Conservation (phyloP, 2,888 invertebrate species). For the Dugesia japonica region DNA sequence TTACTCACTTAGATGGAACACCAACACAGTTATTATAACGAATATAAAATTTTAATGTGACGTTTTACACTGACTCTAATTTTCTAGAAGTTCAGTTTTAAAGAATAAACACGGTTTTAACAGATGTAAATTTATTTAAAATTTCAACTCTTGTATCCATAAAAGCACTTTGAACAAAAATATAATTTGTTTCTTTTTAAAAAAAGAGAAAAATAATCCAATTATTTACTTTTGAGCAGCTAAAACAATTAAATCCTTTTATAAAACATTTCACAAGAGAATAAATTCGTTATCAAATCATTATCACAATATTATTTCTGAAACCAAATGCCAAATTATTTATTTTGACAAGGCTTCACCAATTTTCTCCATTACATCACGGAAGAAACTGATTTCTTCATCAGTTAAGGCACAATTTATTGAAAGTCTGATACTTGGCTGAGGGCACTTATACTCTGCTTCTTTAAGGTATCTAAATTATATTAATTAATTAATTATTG, state of each 20-base stretch:
- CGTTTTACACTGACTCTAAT: too few species aligned
- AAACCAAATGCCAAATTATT: not conserved
- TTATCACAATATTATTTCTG: not conserved
- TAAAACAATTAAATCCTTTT: not conserved
- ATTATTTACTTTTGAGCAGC: not conserved
- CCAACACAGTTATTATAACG: too few species aligned
- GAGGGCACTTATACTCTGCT: not conserved
- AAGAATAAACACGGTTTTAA: too few species aligned
- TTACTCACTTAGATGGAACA: too few species aligned
- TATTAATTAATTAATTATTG: too few species aligned
- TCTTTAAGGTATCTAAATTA: not conserved
- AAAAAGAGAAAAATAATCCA: too few species aligned
- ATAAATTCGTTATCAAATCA: not conserved
- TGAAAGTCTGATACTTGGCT: conserved; percentile 57
- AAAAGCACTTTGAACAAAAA: too few species aligned
- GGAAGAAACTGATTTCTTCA: conserved; percentile 52
- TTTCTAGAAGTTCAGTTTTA: too few species aligned
- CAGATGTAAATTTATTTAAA: too few species aligned
- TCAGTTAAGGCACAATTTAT: conserved; percentile 56
- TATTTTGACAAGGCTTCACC: not conserved
- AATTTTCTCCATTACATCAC: not conserved
- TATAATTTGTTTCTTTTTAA: too few species aligned
- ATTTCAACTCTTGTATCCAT: too few species aligned
- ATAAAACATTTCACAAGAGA: not conserved
- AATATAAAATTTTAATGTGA: too few species aligned